phyloP scores from a whole-genome alignment of 2,888 invertebrate species.

The Zootermopsis nevadensis region DNA sequence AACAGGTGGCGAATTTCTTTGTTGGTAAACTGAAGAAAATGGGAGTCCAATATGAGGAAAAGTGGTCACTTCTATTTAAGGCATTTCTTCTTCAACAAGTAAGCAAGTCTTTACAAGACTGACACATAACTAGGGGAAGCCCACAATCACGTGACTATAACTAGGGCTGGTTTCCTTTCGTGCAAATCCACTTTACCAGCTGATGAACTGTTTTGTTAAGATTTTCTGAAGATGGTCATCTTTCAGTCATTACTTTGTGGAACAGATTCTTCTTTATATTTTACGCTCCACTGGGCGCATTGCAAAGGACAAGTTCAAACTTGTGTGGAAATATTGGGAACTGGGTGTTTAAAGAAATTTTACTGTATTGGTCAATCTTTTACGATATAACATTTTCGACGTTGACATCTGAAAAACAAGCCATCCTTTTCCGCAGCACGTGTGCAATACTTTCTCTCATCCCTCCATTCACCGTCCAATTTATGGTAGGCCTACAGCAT shows the following conservation, averaged over 20 bases:
- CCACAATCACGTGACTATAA: background rate
- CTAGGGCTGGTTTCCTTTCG: slow-evolving; percentile 3
- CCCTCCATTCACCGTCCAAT: background rate
- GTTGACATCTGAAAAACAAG: background rate
- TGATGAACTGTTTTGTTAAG: slow-evolving; percentile 23
- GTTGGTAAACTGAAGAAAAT: slow-evolving; percentile 36
- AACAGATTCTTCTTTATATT: background rate
- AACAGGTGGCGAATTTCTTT: slow-evolving; percentile 36
- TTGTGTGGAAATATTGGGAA: background rate
- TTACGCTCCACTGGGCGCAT: slow-evolving; percentile 15
- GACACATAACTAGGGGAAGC: background rate
- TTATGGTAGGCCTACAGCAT: background rate
- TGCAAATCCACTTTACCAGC: slow-evolving; percentile 24
- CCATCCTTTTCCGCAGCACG: background rate
- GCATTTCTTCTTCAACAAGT: slow-evolving; percentile 7
- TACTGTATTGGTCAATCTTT: slow-evolving; percentile 7
- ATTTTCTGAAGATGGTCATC: slow-evolving; percentile 34
- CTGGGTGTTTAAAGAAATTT: slow-evolving; percentile 9
- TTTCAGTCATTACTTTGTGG: slow-evolving; percentile 31
- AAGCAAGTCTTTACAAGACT: background rate
- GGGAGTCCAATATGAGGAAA: background rate
- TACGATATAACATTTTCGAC: background rate
- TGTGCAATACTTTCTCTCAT: background rate
- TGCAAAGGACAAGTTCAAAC: background rate
- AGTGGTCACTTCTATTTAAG: slow-evolving; percentile 18